Base-by-base conservation (phyloP, 2,113 vertebrate species). In the Pyxicephalus adspersus region DNA sequence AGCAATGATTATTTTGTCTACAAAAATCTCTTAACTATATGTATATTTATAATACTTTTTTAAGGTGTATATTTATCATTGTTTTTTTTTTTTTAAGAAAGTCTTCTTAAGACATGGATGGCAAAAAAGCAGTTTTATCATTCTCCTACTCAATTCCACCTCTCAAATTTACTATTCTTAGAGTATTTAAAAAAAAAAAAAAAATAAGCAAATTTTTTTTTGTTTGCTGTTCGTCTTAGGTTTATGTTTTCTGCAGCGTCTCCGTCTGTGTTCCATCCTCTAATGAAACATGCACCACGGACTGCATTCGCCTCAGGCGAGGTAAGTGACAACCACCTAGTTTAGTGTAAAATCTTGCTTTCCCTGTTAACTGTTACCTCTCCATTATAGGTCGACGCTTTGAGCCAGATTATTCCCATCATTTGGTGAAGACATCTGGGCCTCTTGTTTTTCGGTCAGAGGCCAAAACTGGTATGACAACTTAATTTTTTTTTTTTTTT, bases 211-310 rank as follows among this genome's bases (percentile, higher is more conserved):
- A 57, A 18, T 57, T 6, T 8, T n/a, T 63, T 63, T 1, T 15
- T 71, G n/a, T n/a, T n/a, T n/a, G n/a, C 9, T n/a, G 3, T 28
- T n/a, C 25, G 5, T n/a, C 6, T 1, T 19, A 79, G 77, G 77
- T 70, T 3, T 79, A 67, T 70, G 55, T 79, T 67, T 79, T 79
- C 64, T 79, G 77, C 20, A 79, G 54, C n/a, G 54, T 79, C 22
- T 79, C 77, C 0, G 65, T 79, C n/a, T 79, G 77, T 25, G n/a
- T 79, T 6, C 77, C 77, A 3, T 79, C 77, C 3, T 3, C 26
- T 5, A 68, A 52, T 15, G 64, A 79, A 52, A 58, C 52, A 31
- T 79, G 77, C n/a, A 25, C 29, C 6, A 50, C 54, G 8, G 64
- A 68, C 4, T 79, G 77, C 58, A 31, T 4, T 13, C 19, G 18